A percentile compares a stretch with the other conserved stretches of the same genome.
Evolutionary conservation across 1,140 invertebrate species (phyloP).

Genomic region (Zaprionus tsacasi): DNA sequence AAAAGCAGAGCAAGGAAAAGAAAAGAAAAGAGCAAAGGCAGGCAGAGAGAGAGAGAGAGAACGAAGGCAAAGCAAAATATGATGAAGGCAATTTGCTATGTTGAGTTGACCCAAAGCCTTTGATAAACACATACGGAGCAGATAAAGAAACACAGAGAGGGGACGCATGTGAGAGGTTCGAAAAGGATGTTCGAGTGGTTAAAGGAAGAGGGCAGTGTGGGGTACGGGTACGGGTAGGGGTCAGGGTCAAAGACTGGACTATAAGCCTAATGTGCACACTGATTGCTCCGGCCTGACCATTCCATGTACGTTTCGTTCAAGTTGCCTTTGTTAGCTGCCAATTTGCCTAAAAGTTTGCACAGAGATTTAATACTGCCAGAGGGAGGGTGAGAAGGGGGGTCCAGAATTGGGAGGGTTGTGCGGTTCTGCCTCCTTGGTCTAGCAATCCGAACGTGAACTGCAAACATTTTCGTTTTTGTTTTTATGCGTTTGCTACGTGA

Average conservation of each 20-base stretch:
- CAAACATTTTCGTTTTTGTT: conserved; percentile 55
- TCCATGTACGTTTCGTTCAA: conserved; percentile 17
- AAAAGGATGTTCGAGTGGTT: neutral
- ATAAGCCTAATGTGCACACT: conserved; percentile 39
- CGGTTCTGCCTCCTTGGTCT: neutral
- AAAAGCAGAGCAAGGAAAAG: neutral
- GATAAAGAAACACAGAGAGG: conserved; percentile 12
- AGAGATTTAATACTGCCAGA: conserved; percentile 35
- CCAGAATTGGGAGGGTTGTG: too few relatives aligned
- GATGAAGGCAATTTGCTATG: conserved; percentile 75
- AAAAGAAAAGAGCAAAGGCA: neutral
- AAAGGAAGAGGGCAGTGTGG: neutral
- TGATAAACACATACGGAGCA: conserved; percentile 51
- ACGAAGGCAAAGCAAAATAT: conserved; percentile 64
- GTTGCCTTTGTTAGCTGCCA: conserved; percentile 58
- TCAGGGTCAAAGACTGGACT: conserved; percentile 23
- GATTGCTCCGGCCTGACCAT: conserved; percentile 29
- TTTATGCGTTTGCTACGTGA: conserved; percentile 80
- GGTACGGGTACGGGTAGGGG: neutral
- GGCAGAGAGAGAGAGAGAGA: neutral
- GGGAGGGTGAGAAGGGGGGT: neutral
- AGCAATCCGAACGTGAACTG: conserved; percentile 22
- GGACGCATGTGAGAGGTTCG: conserved; percentile 23
- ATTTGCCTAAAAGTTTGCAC: conserved; percentile 71
- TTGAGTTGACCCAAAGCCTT: conserved; percentile 63